Conservation (phyloP, 2,797 vertebrate species). For the Muscicapa comitata region DNA sequence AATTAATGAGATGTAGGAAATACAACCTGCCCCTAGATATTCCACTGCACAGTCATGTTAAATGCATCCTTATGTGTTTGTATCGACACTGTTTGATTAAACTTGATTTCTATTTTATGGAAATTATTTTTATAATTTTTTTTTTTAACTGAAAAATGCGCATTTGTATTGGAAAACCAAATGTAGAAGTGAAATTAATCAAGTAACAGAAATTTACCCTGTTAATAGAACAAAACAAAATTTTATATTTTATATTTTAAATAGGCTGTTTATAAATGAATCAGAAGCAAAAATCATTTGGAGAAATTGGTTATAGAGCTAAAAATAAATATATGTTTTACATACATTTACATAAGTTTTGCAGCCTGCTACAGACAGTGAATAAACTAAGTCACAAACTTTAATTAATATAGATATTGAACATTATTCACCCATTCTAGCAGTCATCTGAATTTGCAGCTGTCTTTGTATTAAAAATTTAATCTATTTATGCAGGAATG, state of each 20-base stretch:
- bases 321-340: neutral
- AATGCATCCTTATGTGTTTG: neutral
- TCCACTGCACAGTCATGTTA: neutral
- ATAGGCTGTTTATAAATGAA: neutral
- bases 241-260: neutral
- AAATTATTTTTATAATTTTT: neutral
- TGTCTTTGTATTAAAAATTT: neutral
- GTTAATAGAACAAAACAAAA: neutral
- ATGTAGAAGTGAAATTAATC: neutral
- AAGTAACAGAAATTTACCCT: neutral
- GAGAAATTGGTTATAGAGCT: neutral
- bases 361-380: neutral
- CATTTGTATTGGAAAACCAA: neutral
- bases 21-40: neutral
- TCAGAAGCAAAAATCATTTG: neutral
- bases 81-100: neutral
- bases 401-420: neutral
- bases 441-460: neutral
- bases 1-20: neutral
- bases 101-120: neutral
- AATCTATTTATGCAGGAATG: neutral
- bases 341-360: neutral
- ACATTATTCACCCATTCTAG: neutral
- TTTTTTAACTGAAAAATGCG: neutral
- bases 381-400: neutral